Evolutionary conservation across 2,888 invertebrate genomes (phyloP).

Genomic region (Formica aserva): DNA sequence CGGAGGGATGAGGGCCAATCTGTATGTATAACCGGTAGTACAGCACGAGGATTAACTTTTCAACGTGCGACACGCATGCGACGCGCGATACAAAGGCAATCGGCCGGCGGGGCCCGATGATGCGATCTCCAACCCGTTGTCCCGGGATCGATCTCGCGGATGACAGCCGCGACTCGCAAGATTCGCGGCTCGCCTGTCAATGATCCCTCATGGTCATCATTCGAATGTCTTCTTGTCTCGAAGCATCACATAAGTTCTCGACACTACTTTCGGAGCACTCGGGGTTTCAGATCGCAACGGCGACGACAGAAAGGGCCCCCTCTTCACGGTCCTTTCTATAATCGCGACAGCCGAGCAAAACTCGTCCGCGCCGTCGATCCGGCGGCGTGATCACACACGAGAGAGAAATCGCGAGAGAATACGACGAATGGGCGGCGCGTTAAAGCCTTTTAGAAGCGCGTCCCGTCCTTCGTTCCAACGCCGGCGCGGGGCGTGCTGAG

Average conservation of each 20-base stretch:
- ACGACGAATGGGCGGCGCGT: conserved; percentile 32
- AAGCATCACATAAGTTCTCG: conserved; percentile 29
- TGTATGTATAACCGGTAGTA: conserved; percentile 81
- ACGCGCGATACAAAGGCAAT: conserved; percentile 62
- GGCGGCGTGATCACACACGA: not conserved
- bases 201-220: not conserved
- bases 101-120: conserved; percentile 3
- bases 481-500: conserved; percentile 76
- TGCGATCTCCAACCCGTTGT: conserved; percentile 8
- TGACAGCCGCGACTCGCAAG: not conserved
- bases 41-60: conserved; percentile 82
- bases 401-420: not conserved
- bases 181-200: not conserved
- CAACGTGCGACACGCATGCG: conserved; percentile 79
- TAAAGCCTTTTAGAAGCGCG: conserved; percentile 63
- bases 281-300: not conserved
- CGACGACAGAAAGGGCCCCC: too few species aligned
- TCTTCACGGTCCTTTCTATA: too few species aligned
- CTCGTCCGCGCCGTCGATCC: not conserved
- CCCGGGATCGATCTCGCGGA: not conserved
- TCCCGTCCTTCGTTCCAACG: conserved; percentile 55
- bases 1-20: conserved; percentile 65
- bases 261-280: conserved; percentile 40
- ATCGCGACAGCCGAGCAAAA: not conserved
- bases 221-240: not conserved